These are phyloP conservation scores for Amiota minor DNA, from an alignment of 2,888 invertebrate genomes.

Conservation along the genomic window DNA sequence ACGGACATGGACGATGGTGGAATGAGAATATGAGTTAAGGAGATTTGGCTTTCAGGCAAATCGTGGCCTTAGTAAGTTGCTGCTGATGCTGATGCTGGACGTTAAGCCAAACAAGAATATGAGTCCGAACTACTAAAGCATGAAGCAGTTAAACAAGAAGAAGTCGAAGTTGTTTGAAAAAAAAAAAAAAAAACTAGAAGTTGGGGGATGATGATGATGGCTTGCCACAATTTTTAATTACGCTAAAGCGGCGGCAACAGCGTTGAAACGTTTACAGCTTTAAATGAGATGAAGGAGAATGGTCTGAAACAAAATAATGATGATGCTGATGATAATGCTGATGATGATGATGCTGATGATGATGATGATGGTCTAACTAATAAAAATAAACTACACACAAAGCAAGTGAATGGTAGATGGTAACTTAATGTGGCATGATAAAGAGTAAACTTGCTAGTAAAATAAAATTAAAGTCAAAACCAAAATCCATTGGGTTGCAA, in stretches of 20 bases:
- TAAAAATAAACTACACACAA: constrained; percentile 2
- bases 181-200: too few species aligned
- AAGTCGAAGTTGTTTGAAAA: background rate
- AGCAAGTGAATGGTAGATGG: background rate
- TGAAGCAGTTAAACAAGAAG: background rate
- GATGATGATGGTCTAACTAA: background rate
- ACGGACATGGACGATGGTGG: too few species aligned
- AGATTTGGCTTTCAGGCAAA: background rate
- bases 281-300: background rate
- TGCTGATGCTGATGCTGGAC: background rate
- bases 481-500: background rate
- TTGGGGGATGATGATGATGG: too few species aligned
- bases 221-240: constrained; percentile 62
- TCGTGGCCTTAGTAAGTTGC: background rate
- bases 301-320: background rate
- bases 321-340: background rate
- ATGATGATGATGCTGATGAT: background rate
- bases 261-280: constrained; percentile 41
- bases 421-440: background rate
- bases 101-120: constrained; percentile 14
- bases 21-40: too few species aligned
- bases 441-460: background rate
- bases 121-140: background rate
- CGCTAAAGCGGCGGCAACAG: constrained; percentile 66
- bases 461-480: constrained; percentile 16